These are phyloP conservation scores for Orthonyx spaldingii DNA, from an alignment of 2,113 vertebrate species.

Conservation along the genomic window DNA sequence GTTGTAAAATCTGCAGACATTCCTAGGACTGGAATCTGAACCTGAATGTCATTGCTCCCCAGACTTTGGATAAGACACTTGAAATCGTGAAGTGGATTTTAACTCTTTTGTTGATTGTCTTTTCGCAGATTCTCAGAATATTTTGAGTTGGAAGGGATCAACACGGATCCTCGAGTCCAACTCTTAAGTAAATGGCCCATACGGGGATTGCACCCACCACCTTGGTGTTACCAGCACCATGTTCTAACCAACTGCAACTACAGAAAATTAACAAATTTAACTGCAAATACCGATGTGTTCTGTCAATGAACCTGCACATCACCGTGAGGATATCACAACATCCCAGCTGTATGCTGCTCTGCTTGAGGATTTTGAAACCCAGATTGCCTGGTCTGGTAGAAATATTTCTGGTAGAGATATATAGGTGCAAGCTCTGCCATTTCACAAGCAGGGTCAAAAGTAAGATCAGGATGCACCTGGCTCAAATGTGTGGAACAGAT, in stretches of 20 bases:
- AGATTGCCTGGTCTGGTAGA: slow-evolving; percentile 48
- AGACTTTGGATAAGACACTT: not conserved
- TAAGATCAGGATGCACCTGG: slow-evolving; percentile 50
- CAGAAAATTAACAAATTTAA: slow-evolving; percentile 26
- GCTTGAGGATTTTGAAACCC: slow-evolving; percentile 38
- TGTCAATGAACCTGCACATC: slow-evolving; percentile 4
- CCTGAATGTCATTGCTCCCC: not conserved
- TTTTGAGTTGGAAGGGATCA: not conserved
- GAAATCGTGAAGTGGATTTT: not conserved
- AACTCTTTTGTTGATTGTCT: not conserved
- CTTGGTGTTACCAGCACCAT: not conserved
- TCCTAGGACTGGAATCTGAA: not conserved
- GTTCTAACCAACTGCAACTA: not conserved
- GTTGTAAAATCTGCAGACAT: not conserved
- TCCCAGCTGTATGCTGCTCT: slow-evolving; percentile 49
- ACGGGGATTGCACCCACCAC: not conserved
- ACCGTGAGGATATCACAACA: not conserved
- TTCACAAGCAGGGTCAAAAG: slow-evolving; percentile 64
- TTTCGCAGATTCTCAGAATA: not conserved
- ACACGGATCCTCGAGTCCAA: not conserved
- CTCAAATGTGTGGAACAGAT: not conserved
- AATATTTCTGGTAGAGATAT: slow-evolving; percentile 66
- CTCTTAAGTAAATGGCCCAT: not conserved
- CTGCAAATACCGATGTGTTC: slow-evolving; percentile 32
- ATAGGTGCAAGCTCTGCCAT: slow-evolving; percentile 64